phyloP scores from a whole-genome alignment of 2,797 vertebrate species.

The Huso huso region DNA sequence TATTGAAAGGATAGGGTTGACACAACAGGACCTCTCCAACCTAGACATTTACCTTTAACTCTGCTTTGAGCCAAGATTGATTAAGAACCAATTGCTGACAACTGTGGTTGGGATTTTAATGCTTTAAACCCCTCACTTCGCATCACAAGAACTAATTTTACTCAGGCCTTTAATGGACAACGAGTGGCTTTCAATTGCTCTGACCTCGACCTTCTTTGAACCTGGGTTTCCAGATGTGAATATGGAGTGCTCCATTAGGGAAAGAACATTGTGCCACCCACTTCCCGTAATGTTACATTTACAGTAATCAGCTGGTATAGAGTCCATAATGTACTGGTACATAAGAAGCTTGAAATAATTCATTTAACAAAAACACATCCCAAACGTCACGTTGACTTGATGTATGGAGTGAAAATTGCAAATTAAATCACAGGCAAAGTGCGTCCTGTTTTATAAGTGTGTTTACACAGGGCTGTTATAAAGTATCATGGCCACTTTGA shows the following conservation, averaged over 20 bases:
- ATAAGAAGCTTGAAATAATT: not conserved
- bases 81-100: too few relatives aligned
- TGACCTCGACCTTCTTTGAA: not conserved
- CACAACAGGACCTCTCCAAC: too few relatives aligned
- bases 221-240: constrained; percentile 12
- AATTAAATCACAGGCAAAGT: not conserved
- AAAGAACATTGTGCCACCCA: not conserved
- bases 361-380: constrained; percentile 1
- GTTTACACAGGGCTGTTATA: too few relatives aligned
- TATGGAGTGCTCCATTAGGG: not conserved
- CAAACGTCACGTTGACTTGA: not conserved
- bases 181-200: not conserved
- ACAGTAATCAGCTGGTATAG: not conserved
- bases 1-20: too few relatives aligned
- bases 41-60: too few relatives aligned
- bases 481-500: too few relatives aligned
- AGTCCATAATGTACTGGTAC: too few relatives aligned
- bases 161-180: too few relatives aligned
- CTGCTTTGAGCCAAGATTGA: too few relatives aligned
- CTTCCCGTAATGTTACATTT: not conserved
- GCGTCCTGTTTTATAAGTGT: not conserved
- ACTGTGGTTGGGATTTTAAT: too few relatives aligned
- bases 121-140: too few relatives aligned
- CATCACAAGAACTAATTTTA: too few relatives aligned
- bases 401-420: not conserved